phyloP scores from a whole-genome alignment of 2,113 vertebrate genomes.

The Poeciliopsis occidentalis region DNA sequence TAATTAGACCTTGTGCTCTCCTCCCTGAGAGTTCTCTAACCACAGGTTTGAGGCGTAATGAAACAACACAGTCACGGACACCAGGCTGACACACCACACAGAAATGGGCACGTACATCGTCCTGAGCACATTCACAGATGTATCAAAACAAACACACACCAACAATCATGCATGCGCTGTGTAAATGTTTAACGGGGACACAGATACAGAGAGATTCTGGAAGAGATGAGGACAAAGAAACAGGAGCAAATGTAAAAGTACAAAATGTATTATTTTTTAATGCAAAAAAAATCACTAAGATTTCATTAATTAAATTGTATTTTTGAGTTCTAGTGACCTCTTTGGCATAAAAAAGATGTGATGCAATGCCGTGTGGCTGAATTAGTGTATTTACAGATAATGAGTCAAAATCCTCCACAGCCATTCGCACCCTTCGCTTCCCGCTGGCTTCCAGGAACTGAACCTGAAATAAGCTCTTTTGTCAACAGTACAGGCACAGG shows the following conservation, averaged over 20 bases:
- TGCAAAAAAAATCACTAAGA: background rate
- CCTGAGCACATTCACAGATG: slow-evolving; percentile 52
- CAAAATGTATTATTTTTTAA: slow-evolving; percentile 10
- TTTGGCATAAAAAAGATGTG: background rate
- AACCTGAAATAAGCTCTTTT: slow-evolving; percentile 17
- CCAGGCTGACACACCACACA: slow-evolving; percentile 42
- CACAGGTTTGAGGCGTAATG: slow-evolving; percentile 68
- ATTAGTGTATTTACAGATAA: slow-evolving; percentile 6
- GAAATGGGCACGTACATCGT: slow-evolving; percentile 19
- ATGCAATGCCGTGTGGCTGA: slow-evolving; percentile 8
- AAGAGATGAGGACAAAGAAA: slow-evolving; percentile 38
- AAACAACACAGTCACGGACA: slow-evolving; percentile 70
- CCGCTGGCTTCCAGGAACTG: background rate
- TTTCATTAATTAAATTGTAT: background rate
- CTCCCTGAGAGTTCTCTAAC: slow-evolving; percentile 70
- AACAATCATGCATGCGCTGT: slow-evolving; percentile 37
- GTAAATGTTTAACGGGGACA: slow-evolving; percentile 58
- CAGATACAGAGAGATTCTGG: background rate
- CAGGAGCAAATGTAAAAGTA: background rate
- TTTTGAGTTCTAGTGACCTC: background rate
- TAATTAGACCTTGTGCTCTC: slow-evolving; percentile 74
- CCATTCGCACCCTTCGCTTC: background rate
- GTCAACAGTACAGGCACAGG: background rate
- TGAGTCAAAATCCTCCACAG: slow-evolving; percentile 7
- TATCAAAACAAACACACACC: slow-evolving; percentile 62